phyloP scores from a whole-genome alignment of 2,113 vertebrate species.

The Chloroceryle aenea region DNA sequence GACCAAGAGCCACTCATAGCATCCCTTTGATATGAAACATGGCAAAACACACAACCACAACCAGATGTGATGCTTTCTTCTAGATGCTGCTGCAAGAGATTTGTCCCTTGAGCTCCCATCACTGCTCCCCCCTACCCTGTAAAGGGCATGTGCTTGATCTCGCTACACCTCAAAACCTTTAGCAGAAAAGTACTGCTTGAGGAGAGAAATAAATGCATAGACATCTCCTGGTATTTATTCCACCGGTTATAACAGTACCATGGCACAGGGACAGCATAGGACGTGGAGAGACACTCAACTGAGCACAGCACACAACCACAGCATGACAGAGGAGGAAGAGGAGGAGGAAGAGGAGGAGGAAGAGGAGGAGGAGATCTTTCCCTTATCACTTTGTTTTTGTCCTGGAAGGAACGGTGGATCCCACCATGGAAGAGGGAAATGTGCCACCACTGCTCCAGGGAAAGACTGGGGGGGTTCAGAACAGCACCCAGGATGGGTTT shows the following conservation, averaged over 20 bases:
- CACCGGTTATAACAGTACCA: constrained; percentile 8
- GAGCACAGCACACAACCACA: constrained; percentile 27
- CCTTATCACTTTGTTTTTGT: neutral
- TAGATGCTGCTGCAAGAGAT: neutral
- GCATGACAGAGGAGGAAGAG: neutral
- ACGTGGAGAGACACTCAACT: neutral
- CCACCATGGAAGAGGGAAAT: neutral
- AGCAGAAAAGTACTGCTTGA: neutral
- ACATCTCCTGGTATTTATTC: constrained; percentile 73
- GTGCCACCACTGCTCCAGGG: accelerated
- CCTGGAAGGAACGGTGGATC: neutral
- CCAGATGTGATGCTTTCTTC: accelerated
- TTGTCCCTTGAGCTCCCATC: neutral
- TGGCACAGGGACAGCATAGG: neutral
- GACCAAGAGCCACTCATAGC: accelerated
- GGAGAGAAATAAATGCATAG: constrained; percentile 45
- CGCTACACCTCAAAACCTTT: neutral
- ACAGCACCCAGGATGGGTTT: neutral
- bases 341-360: neutral
- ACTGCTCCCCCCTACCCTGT: accelerated
- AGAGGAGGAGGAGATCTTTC: neutral
- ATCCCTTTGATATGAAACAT: accelerated
- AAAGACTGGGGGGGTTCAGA: neutral
- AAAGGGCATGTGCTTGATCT: neutral
- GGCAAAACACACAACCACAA: accelerated